Evolutionary conservation across 1,140 invertebrate species (phyloP).

Genomic region (Polypedilum vanderplanki): DNA sequence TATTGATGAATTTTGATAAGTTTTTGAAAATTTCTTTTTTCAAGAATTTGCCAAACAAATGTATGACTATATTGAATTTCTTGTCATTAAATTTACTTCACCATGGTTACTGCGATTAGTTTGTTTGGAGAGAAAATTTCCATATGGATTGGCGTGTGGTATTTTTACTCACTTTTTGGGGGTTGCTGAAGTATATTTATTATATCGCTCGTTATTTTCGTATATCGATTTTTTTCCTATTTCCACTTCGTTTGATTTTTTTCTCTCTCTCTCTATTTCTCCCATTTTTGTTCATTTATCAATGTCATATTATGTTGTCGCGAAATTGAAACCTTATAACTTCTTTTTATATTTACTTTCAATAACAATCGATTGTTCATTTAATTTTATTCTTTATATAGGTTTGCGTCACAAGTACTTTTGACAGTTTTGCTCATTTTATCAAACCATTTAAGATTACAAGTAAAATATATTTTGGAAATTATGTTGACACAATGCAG

Average conservation of each 20-base stretch:
- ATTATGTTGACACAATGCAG: neutral
- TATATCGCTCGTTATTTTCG: neutral
- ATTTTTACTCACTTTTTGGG: neutral
- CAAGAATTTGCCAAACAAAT: neutral
- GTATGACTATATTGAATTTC: neutral
- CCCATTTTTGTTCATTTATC: conserved; percentile 10
- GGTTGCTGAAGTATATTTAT: neutral
- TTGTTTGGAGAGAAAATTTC: conserved; percentile 3
- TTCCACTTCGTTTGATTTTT: neutral
- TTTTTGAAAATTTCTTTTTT: neutral
- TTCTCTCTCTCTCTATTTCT: neutral
- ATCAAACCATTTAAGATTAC: conserved; percentile 1
- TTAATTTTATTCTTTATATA: neutral
- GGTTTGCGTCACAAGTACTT: neutral
- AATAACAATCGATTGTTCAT: neutral
- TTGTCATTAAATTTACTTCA: conserved; percentile 24
- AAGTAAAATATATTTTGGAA: neutral
- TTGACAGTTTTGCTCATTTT: neutral
- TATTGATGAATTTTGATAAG: neutral
- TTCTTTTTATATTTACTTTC: neutral
- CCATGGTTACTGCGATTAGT: neutral
- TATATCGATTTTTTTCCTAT: conserved; percentile 1
- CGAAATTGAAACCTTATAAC: conserved; percentile 2
- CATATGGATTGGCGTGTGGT: conserved; percentile 6
- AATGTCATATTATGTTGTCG: conserved; percentile 21